Conservation (phyloP, 2,113 vertebrate species). For the Ptilonorhynchus violaceus region DNA sequence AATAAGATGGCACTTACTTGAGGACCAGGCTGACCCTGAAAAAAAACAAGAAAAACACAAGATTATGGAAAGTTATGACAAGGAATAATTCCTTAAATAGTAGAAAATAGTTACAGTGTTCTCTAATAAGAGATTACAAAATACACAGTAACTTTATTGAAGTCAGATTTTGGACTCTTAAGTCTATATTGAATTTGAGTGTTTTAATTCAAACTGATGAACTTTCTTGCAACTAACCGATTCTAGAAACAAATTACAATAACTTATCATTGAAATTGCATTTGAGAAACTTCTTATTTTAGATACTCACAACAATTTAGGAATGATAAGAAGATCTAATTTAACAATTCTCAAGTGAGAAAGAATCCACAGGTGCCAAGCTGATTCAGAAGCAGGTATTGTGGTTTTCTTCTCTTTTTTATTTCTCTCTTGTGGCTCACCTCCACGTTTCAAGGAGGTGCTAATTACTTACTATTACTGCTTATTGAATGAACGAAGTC, state of each 20-base stretch:
- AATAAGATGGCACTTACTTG: slow-evolving; percentile 72
- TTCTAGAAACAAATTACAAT: background rate
- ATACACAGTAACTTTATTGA: background rate
- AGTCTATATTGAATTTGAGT: background rate
- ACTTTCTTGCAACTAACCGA: background rate
- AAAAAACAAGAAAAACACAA: slow-evolving; percentile 38
- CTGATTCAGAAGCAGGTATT: background rate
- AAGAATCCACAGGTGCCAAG: background rate
- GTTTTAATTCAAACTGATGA: background rate
- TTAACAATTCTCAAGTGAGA: background rate
- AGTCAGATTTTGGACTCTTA: background rate
- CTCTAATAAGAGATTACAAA: background rate
- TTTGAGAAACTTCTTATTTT: background rate
- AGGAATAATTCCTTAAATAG: background rate
- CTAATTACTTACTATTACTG: background rate
- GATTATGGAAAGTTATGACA: slow-evolving; percentile 22
- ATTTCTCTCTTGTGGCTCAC: background rate
- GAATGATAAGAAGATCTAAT: background rate
- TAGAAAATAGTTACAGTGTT: background rate
- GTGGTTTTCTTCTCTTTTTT: background rate
- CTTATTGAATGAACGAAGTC: background rate
- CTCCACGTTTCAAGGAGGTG: background rate
- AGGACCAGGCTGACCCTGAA: slow-evolving; percentile 79
- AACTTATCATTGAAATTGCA: background rate
- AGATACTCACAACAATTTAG: background rate